Evolutionary conservation across 2,113 vertebrate genomes (phyloP), one percentile per base, ranked within the genome.

Genomic region (Ciconia boyciana): DNA sequence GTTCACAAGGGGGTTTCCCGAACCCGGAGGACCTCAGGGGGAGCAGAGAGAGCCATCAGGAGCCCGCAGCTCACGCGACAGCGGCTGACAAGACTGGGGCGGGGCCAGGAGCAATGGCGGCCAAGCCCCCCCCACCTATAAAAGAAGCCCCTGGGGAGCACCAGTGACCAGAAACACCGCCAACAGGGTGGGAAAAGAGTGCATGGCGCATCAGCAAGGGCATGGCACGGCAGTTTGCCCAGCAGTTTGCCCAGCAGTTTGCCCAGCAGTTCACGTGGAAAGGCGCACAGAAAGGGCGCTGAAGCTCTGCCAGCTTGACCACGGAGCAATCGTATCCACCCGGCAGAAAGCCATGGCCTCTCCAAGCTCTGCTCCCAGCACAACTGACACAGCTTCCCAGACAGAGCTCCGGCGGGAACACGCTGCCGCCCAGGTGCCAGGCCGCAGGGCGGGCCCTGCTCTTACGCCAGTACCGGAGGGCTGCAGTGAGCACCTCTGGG

Each of bases 21-120:
- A 52, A 43, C 8, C 2, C 11, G 28, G 6, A 9, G 9, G 41
- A 34, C 25, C 46, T 41, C 29, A 6, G 29, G 20, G 32, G 32
- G 20, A 36, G 34, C 21, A 3, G 9, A 36, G 14, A n/a, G 20
- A 36, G 32, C 32, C 4, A 5, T 32, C 18, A 22, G 39, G n/a
- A 32, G 12, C 58, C 36, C 1, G 2, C 43, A 49, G 41, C 60
- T 41, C 3, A 0, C 10, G 3, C 1, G 0, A 41, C 49, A 41
- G 49, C 5, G 5, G 14, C 20, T 31, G 49, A 41, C 2, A 6
- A 51, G 36, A 24, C 51, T 15, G 5, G 28, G 36, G 6, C 3
- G 7, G 8, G 19, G 5, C 39, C 32, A 46, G 41, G 19, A 55
- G 36, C 22, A 36, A 36, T 3, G 7, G 31, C 0, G 0, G 8